These are phyloP conservation scores for Hypotaenidia okinawae DNA, from an alignment of 2,797 vertebrate species.

Conservation along the genomic window DNA sequence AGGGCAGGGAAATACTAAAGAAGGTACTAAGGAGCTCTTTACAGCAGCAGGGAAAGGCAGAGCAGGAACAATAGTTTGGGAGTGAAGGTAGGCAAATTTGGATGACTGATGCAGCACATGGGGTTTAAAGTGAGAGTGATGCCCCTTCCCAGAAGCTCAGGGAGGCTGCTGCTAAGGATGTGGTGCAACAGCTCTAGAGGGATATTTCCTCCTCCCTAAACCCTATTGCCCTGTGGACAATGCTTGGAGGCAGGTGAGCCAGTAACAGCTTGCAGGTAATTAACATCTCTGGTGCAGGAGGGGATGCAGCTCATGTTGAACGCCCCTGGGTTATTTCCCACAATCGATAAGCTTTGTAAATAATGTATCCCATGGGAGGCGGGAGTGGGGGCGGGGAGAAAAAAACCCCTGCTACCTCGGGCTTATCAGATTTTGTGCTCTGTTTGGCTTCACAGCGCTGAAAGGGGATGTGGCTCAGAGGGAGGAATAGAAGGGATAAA, in stretches of 20 bases:
- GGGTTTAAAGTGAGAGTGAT: not conserved
- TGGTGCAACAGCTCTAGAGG: accelerated
- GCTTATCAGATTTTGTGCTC: conserved; percentile 30
- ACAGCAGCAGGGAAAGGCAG: not conserved
- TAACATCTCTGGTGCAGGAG: not conserved
- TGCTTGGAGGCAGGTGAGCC: not conserved
- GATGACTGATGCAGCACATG: not conserved
- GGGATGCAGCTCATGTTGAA: not conserved
- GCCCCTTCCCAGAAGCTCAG: not conserved
- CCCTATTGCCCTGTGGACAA: not conserved
- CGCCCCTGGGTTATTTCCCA: conserved; percentile 52
- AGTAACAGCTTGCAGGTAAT: conserved; percentile 17
- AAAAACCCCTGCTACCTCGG: not conserved
- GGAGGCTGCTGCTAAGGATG: not conserved
- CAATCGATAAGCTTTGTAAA: conserved; percentile 47
- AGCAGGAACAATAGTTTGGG: not conserved
- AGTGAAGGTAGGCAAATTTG: not conserved
- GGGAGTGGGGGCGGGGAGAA: not conserved
- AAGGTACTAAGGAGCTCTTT: conserved; percentile 11
- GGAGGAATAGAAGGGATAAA: not conserved
- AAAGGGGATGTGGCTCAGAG: not conserved
- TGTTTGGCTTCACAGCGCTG: not conserved
- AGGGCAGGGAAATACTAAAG: not conserved
- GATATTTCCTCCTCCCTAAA: not conserved
- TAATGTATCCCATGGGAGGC: not conserved